phyloP scores from a whole-genome alignment of 2,888 invertebrate species.

The Synergus itoensis region DNA sequence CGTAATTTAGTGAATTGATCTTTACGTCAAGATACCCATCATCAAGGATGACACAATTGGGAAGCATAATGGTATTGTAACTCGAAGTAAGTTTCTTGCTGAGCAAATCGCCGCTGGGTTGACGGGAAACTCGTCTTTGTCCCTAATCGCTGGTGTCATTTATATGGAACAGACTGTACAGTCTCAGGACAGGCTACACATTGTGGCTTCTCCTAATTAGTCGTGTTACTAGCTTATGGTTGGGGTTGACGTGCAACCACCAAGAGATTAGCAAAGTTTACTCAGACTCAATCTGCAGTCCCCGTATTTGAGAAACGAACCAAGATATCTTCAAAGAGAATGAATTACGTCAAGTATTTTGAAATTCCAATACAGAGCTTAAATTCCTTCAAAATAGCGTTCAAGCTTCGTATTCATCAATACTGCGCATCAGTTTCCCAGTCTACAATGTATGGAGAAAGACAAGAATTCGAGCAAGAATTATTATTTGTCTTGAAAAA shows the following conservation, averaged over 20 bases:
- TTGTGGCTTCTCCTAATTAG: conserved; percentile 54
- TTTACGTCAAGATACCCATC: background rate
- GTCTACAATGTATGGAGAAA: background rate
- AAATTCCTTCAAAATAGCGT: background rate
- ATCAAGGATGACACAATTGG: conserved; percentile 10
- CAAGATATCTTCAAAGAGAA: background rate
- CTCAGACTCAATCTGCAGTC: background rate
- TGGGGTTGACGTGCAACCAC: conserved; percentile 44
- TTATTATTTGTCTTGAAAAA: background rate
- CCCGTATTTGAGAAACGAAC: background rate
- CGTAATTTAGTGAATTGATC: background rate
- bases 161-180: conserved; percentile 13
- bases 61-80: conserved; percentile 3
- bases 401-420: background rate
- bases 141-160: conserved; percentile 37
- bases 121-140: conserved; percentile 35
- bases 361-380: background rate
- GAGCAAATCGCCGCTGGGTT: conserved; percentile 12
- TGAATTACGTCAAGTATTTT: background rate
- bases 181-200: conserved; percentile 13
- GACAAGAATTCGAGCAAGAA: background rate
- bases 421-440: background rate
- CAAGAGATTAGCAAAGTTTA: conserved; percentile 55
- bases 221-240: conserved; percentile 43
- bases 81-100: conserved; percentile 24